A percentile compares a stretch with the other conserved stretches of the same genome.
Evolutionary conservation across 2,113 vertebrate genomes (phyloP).

Genomic region (Perognathus longimembris): DNA sequence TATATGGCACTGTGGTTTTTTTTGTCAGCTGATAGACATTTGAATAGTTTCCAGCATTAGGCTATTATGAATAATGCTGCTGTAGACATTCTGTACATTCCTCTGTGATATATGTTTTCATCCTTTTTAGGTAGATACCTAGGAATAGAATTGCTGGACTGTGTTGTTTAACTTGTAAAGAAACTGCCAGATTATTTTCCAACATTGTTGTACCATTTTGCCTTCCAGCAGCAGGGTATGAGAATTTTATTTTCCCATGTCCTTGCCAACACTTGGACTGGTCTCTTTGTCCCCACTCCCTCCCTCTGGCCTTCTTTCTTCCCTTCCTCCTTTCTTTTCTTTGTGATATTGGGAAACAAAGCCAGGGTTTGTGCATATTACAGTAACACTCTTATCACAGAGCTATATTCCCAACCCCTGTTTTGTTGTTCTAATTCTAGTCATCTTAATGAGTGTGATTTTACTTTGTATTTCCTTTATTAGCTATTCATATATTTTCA

Average conservation of each 20-base stretch:
- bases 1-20: not conserved
- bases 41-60: not conserved
- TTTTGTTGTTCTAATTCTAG: not conserved
- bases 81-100: not conserved
- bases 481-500: not conserved
- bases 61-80: not conserved
- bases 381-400: too few species aligned
- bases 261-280: too few species aligned
- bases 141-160: not conserved
- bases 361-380: too few species aligned
- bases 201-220: not conserved
- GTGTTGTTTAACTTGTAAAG: not conserved
- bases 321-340: too few species aligned
- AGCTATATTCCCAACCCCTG: too few species aligned
- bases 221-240: not conserved
- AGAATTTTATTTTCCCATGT: not conserved
- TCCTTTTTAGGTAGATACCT: not conserved
- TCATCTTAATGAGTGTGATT: not conserved
- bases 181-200: conserved; percentile 3
- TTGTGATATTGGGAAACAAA: too few species aligned
- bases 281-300: not conserved
- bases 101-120: not conserved
- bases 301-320: not conserved
- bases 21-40: not conserved
- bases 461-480: not conserved